Percentiles rank a stretch among this genome's conserved stretches.
Conservation (phyloP, 2,113 vertebrate genomes). For the Misgurnus anguillicaudatus region DNA sequence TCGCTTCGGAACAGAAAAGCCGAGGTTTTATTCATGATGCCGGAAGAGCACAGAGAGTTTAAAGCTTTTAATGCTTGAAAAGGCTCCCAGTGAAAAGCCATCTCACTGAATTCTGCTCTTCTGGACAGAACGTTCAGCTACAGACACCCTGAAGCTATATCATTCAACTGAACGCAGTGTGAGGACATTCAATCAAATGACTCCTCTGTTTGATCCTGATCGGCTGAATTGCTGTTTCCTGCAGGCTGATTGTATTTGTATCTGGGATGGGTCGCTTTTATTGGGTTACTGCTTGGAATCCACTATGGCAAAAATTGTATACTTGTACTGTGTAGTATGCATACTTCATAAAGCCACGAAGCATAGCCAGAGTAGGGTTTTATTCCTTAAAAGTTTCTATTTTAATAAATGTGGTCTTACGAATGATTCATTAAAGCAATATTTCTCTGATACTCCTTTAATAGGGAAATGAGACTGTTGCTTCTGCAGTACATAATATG, state of each 20-base stretch:
- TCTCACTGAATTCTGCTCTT: not conserved
- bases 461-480: no score
- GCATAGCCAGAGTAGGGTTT: no score
- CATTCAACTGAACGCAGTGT: slow-evolving; percentile 15
- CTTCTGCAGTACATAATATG: no score
- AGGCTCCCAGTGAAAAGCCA: slow-evolving; percentile 25
- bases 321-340: not conserved
- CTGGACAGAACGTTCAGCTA: not conserved
- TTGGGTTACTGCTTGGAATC: not conserved
- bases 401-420: no score
- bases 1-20: slow-evolving; percentile 23
- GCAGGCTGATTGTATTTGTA: slow-evolving; percentile 12
- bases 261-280: slow-evolving; percentile 11
- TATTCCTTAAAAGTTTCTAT: no score
- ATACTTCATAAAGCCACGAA: not conserved
- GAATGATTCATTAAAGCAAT: no score
- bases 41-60: slow-evolving; percentile 33
- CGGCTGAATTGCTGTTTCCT: slow-evolving; percentile 14
- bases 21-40: slow-evolving; percentile 44
- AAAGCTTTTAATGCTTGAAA: slow-evolving; percentile 39
- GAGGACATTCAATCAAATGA: slow-evolving; percentile 41
- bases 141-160: not conserved
- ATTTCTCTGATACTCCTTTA: no score
- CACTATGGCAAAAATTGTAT: not conserved
- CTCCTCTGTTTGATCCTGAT: slow-evolving; percentile 17